These are phyloP conservation scores for Platygyra sinensis DNA, from an alignment of 64 coral and sea anemone species.

Conservation along the genomic window DNA sequence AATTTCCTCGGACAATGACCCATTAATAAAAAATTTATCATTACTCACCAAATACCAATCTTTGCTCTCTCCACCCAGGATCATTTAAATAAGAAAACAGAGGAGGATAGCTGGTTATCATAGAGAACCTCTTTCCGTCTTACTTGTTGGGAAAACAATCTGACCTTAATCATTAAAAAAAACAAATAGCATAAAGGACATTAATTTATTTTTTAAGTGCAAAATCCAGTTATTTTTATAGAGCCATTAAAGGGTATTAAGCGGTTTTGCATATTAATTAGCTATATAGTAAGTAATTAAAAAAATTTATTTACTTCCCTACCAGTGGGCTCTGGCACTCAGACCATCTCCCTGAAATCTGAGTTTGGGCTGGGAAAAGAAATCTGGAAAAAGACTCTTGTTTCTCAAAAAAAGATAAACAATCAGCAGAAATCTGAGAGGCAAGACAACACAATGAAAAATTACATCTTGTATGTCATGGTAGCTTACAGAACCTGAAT, in stretches of 20 bases:
- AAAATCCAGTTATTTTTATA: background rate
- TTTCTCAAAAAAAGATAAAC: slow-evolving; percentile 27
- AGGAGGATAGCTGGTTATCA: background rate
- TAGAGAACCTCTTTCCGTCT: background rate
- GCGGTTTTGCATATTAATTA: background rate
- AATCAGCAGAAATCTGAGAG: background rate
- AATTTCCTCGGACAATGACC: too few relatives aligned
- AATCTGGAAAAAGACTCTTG: slow-evolving; percentile 2
- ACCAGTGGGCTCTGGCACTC: background rate
- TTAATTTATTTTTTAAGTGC: too few relatives aligned
- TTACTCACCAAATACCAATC: slow-evolving; percentile 30
- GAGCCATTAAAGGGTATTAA: background rate
- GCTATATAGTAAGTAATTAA: background rate
- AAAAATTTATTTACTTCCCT: background rate
- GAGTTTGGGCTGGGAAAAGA: background rate
- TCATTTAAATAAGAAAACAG: slow-evolving; percentile 3
- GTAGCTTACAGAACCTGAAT: too few relatives aligned
- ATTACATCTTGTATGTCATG: too few relatives aligned
- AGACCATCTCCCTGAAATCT: background rate
- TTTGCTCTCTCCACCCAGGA: slow-evolving; percentile 23
- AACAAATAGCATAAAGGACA: background rate
- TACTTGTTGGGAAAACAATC: slow-evolving; percentile 13
- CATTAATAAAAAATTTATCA: too few relatives aligned
- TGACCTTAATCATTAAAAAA: background rate
- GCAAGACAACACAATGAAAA: background rate